These are phyloP conservation scores for Lacerta agilis DNA, from an alignment of 2,797 vertebrate genomes.

Conservation along the genomic window DNA sequence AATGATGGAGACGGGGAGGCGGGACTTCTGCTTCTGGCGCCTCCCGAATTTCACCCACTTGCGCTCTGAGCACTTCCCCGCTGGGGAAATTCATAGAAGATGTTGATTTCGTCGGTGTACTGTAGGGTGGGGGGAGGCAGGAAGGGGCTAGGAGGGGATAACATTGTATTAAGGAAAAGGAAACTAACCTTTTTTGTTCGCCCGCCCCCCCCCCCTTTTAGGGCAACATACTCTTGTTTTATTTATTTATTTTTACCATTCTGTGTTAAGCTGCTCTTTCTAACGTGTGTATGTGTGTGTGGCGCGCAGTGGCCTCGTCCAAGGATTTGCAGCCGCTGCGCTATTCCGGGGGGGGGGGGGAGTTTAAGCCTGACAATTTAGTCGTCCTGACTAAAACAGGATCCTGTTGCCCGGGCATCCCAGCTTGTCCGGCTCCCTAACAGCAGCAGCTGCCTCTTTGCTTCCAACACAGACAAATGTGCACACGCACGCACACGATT, in stretches of 20 bases:
- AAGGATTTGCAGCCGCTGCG: not conserved
- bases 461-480: not conserved
- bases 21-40: slow-evolving; percentile 51
- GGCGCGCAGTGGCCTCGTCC: not conserved
- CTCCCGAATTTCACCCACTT: slow-evolving; percentile 32
- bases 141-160: too few species aligned
- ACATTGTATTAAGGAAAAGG: not conserved
- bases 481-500: not conserved
- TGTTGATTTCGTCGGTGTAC: slow-evolving; percentile 26
- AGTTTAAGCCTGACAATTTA: not conserved
- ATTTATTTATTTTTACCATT: not conserved
- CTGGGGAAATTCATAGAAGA: not conserved
- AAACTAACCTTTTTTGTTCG: not conserved
- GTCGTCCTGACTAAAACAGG: not conserved
- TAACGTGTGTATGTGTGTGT: not conserved
- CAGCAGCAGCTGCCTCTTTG: not conserved
- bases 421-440: not conserved
- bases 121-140: too few species aligned
- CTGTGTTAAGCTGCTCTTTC: not conserved
- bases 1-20: slow-evolving; percentile 44
- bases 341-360: not conserved
- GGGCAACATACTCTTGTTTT: not conserved
- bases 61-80: slow-evolving; percentile 39
- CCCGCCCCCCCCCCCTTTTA: not conserved
- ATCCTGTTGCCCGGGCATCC: too few species aligned